Percentiles rank a stretch among this genome's conserved stretches.
These are phyloP conservation scores for Torymus texanus DNA, from an alignment of 2,888 invertebrate genomes.

Conservation along the genomic window DNA sequence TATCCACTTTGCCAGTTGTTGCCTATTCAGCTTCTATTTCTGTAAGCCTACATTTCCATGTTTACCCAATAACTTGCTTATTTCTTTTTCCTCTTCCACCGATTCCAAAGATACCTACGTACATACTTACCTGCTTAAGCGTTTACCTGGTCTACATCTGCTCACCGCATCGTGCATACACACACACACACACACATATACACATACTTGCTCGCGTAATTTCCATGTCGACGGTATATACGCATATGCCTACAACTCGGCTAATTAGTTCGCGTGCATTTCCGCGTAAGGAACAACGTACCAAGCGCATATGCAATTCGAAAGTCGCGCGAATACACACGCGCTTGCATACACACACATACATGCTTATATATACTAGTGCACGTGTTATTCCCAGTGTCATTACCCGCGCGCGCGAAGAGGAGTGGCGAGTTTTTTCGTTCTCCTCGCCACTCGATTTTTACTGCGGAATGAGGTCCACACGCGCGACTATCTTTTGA, in stretches of 20 bases:
- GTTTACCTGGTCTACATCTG: no score
- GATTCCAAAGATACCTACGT: neutral
- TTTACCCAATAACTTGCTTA: neutral
- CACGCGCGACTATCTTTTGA: no score
- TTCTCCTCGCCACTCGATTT: neutral
- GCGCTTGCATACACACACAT: neutral
- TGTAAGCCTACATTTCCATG: neutral
- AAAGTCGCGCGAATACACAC: constrained; percentile 19
- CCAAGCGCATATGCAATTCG: constrained; percentile 9
- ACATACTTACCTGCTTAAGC: no score
- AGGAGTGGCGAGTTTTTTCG: constrained; percentile 19
- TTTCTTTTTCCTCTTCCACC: neutral
- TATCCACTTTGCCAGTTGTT: no score
- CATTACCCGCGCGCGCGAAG: constrained; percentile 15
- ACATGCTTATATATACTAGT: neutral
- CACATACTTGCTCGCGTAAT: no score
- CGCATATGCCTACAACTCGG: constrained; percentile 6
- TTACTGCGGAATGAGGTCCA: no score
- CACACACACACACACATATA: neutral
- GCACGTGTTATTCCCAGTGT: constrained; percentile 26
- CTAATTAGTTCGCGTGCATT: constrained; percentile 46
- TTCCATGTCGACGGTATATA: neutral
- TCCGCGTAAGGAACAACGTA: constrained; percentile 21
- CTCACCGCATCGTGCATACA: neutral
- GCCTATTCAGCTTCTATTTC: no score